Evolutionary conservation across 2,888 invertebrate species (phyloP).

Genomic region (Celastrina argiolus): DNA sequence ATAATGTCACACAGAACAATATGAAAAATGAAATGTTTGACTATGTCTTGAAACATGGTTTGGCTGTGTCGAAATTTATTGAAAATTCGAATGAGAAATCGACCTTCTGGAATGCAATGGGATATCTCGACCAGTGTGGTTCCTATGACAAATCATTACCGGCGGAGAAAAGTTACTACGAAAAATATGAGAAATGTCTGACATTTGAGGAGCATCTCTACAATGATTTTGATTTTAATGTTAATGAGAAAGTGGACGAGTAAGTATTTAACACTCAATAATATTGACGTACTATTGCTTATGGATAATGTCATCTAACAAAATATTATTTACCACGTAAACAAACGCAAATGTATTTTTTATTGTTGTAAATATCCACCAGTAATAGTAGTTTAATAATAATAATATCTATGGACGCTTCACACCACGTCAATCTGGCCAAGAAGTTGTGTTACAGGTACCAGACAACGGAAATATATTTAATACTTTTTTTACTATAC

Average conservation of each 20-base stretch:
- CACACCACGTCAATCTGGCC: too few relatives aligned
- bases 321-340: too few relatives aligned
- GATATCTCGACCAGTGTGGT: slow-evolving; percentile 54
- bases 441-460: too few relatives aligned
- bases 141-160: slow-evolving; percentile 44
- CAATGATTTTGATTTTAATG: slow-evolving; percentile 38
- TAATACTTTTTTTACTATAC: too few relatives aligned
- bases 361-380: too few relatives aligned
- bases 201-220: slow-evolving; percentile 47
- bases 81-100: slow-evolving; percentile 46
- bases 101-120: slow-evolving; percentile 48
- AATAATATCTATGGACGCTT: too few relatives aligned
- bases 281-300: too few relatives aligned
- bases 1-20: slow-evolving; percentile 54
- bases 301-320: too few relatives aligned
- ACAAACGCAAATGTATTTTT: too few relatives aligned
- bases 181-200: slow-evolving; percentile 57
- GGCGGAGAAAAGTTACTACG: slow-evolving; percentile 58
- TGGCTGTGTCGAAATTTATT: slow-evolving; percentile 49
- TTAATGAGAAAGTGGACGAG: slow-evolving; percentile 45
- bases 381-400: too few relatives aligned
- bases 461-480: too few relatives aligned
- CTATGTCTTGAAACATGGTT: slow-evolving; percentile 56
- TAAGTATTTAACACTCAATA: too few relatives aligned
- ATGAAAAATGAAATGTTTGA: slow-evolving; percentile 51